These are phyloP conservation scores for Isaurus tuberculatus DNA, from an alignment of 92 coral and sea anemone species.

Conservation along the genomic window DNA sequence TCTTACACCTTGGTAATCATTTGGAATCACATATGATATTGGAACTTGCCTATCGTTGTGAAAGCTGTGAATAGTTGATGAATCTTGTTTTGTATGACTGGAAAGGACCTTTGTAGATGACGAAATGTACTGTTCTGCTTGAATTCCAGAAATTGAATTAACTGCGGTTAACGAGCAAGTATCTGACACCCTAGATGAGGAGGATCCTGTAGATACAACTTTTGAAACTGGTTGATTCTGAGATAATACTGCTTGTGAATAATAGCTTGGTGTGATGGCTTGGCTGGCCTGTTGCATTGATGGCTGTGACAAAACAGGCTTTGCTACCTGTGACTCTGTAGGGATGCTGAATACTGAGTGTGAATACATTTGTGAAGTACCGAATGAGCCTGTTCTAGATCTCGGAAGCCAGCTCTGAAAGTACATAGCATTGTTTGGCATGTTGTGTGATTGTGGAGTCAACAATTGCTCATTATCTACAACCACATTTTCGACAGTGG, in stretches of 20 bases:
- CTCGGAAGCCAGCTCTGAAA: conserved; percentile 28
- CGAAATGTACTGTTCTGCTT: neutral
- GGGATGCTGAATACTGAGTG: conserved; percentile 23
- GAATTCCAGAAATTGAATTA: conserved; percentile 10
- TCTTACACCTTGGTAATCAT: neutral
- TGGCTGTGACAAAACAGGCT: neutral
- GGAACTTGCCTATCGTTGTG: neutral
- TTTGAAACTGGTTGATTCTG: conserved; percentile 10
- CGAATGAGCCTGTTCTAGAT: neutral
- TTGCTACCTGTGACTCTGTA: neutral
- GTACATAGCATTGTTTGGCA: conserved; percentile 26
- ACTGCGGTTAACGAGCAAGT: neutral
- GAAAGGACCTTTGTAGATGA: neutral
- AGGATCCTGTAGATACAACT: neutral
- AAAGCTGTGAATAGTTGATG: neutral
- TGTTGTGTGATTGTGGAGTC: neutral
- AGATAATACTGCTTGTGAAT: conserved; percentile 3
- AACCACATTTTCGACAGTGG: neutral
- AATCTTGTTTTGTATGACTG: neutral
- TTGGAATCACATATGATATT: neutral
- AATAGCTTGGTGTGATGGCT: neutral
- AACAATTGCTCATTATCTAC: neutral
- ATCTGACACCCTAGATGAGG: neutral
- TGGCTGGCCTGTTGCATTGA: neutral
- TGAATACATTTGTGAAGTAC: conserved; percentile 12